These are phyloP conservation scores for Chiridota heheva DNA, from an alignment of 35 echinoderm and acorn worm genomes.

Conservation along the genomic window DNA sequence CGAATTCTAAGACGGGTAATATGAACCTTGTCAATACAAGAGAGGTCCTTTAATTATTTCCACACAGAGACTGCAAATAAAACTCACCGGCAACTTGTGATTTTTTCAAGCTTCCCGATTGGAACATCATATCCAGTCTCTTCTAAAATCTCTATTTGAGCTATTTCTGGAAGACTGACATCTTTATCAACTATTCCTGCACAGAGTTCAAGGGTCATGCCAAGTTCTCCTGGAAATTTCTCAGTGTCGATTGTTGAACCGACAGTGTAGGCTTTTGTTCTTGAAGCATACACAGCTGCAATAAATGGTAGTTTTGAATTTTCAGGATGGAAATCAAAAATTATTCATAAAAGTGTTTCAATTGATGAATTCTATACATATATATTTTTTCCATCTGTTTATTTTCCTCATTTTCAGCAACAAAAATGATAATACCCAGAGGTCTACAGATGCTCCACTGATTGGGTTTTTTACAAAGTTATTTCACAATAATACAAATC, in stretches of 20 bases:
- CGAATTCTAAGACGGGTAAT: no score
- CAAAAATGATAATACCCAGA: neutral
- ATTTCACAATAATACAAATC: no score
- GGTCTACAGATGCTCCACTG: neutral
- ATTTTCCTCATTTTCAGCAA: neutral
- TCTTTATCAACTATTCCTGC: slow-evolving; percentile 72
- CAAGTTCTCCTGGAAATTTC: slow-evolving; percentile 36
- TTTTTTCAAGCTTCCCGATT: no score
- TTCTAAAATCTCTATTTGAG: slow-evolving; percentile 56
- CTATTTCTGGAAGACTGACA: slow-evolving; percentile 41
- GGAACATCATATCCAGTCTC: slow-evolving; percentile 79
- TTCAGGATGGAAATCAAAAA: neutral
- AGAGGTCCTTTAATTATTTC: no score
- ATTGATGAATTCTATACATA: neutral
- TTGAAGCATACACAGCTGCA: slow-evolving; percentile 60
- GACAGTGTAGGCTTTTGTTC: slow-evolving; percentile 24
- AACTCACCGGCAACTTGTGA: no score
- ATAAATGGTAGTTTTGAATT: neutral
- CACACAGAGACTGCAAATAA: no score
- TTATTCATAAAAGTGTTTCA: neutral
- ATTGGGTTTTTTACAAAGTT: neutral
- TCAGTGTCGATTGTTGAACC: slow-evolving; percentile 42
- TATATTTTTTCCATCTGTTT: neutral
- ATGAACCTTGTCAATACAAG: no score
- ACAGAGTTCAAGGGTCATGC: slow-evolving; percentile 70